A percentile compares a stretch with the other conserved stretches of the same genome.
Evolutionary conservation across 2,888 invertebrate genomes (phyloP).

Genomic region (Mesodorylaimus sp.): DNA sequence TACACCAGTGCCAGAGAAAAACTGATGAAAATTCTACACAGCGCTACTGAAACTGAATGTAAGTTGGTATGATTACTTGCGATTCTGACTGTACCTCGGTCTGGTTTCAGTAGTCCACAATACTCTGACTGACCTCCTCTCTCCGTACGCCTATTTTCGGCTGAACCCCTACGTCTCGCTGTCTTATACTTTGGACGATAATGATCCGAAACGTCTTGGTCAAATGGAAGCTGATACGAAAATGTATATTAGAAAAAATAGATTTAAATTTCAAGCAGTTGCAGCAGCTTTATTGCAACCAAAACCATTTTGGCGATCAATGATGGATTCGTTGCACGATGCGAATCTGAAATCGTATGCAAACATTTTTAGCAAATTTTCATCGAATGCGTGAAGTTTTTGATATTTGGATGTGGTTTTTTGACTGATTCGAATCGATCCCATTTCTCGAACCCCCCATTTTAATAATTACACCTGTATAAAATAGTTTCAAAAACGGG

Average conservation of each 20-base stretch:
- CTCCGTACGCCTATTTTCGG: constrained; percentile 54
- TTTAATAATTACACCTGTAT: too few species aligned
- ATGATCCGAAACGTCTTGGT: constrained; percentile 49
- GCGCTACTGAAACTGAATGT: constrained; percentile 72
- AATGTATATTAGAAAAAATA: constrained; percentile 61
- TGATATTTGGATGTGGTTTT: too few species aligned
- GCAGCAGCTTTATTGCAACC: constrained; percentile 20
- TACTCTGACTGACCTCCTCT: constrained; percentile 53
- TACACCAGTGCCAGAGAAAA: constrained; percentile 52
- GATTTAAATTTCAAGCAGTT: constrained; percentile 43
- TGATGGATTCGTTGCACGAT: neutral
- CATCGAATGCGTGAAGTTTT: too few species aligned
- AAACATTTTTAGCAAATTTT: too few species aligned
- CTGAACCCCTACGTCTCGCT: constrained; percentile 71
- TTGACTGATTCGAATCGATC: too few species aligned
- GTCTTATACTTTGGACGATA: constrained; percentile 60
- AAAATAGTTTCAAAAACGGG: too few species aligned
- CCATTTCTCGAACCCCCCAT: too few species aligned
- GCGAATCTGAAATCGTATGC: neutral
- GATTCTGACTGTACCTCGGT: constrained; percentile 1
- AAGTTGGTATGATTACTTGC: constrained; percentile 12
- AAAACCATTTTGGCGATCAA: constrained; percentile 18
- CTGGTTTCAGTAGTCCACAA: constrained; percentile 50
- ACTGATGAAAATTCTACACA: constrained; percentile 58
- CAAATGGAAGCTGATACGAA: constrained; percentile 53